These are phyloP conservation scores for Eulimnadia texana DNA, from an alignment of 1,140 invertebrate genomes.

Conservation along the genomic window DNA sequence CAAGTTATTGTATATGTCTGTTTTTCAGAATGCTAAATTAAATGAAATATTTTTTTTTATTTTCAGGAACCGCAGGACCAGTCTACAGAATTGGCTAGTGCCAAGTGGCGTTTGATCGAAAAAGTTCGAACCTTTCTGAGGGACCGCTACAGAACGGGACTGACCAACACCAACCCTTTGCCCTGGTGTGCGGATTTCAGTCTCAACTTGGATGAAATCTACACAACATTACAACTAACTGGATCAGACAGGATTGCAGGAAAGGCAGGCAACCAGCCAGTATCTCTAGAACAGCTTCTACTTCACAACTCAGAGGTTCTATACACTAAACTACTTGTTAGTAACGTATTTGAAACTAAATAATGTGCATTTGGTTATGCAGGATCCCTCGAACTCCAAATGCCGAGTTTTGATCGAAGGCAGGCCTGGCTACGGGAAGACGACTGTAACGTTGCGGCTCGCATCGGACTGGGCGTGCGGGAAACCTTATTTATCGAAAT, in stretches of 20 bases:
- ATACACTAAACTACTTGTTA: no score
- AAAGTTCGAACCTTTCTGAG: constrained; percentile 7
- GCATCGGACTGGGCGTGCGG: constrained; percentile 23
- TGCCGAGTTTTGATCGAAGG: constrained; percentile 18
- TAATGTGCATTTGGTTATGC: constrained; percentile 2
- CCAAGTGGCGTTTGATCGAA: neutral
- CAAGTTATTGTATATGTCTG: no score
- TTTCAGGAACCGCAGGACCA: neutral
- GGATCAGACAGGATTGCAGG: neutral
- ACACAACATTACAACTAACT: constrained; percentile 14
- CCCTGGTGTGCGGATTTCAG: constrained; percentile 14
- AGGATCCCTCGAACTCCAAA: no score
- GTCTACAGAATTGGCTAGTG: no score
- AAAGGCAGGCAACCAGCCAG: neutral
- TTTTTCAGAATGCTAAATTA: no score
- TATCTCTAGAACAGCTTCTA: constrained; percentile 18
- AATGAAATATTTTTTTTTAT: no score
- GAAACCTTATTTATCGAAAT: constrained; percentile 17
- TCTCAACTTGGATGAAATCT: constrained; percentile 11
- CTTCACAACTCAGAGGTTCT: no score
- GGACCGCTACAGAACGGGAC: neutral
- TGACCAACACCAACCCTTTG: constrained; percentile 5
- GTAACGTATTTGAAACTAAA: constrained; percentile 13
- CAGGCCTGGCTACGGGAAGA: constrained; percentile 22
- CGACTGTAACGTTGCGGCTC: constrained; percentile 21